These are phyloP conservation scores for Amazonetta brasiliensis DNA, from an alignment of 2,797 vertebrate species.

Conservation along the genomic window DNA sequence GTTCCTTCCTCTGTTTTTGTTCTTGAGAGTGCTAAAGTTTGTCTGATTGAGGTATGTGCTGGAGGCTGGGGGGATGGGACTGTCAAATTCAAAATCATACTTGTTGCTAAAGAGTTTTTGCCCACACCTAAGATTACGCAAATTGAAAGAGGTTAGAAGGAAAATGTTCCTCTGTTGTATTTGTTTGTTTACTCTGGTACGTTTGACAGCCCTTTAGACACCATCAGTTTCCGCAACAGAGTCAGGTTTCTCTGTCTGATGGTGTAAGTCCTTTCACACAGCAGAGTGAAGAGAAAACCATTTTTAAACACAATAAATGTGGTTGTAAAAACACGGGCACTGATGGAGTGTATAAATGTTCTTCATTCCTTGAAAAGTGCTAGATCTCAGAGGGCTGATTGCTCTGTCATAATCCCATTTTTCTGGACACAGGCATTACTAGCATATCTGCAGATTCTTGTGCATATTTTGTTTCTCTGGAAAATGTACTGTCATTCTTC, in stretches of 20 bases:
- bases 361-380: not conserved
- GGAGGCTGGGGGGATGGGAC: fast-evolving
- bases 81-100: not conserved
- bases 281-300: not conserved
- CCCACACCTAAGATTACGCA: not conserved
- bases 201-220: slow-evolving; percentile 8
- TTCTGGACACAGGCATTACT: not conserved
- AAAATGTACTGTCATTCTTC: not conserved
- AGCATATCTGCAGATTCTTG: not conserved
- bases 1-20: not conserved
- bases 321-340: not conserved
- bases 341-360: not conserved
- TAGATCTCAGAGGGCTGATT: not conserved
- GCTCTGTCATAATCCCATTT: not conserved
- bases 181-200: slow-evolving; percentile 39
- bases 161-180: not conserved
- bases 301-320: not conserved
- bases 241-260: slow-evolving; percentile 9
- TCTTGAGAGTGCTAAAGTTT: not conserved
- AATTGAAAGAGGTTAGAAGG: slow-evolving; percentile 3
- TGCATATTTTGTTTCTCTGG: not conserved
- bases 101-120: not conserved
- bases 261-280: not conserved
- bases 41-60: not conserved
- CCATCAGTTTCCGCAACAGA: not conserved